These are phyloP conservation scores for Pandemis corylana DNA, from an alignment of 2,888 invertebrate species.

Conservation along the genomic window DNA sequence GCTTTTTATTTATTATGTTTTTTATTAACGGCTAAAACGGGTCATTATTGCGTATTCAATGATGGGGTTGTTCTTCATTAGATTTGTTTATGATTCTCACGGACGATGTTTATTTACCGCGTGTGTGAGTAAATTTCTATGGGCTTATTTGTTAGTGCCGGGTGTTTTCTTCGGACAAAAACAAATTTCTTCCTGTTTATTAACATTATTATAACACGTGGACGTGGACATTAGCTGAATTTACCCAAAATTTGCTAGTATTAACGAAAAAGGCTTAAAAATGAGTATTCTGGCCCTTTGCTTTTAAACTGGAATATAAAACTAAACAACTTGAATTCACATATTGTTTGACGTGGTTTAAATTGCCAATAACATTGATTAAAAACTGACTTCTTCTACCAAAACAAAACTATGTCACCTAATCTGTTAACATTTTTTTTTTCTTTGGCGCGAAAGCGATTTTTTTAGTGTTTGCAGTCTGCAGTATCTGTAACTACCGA, in stretches of 20 bases:
- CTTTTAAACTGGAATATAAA: too few relatives aligned
- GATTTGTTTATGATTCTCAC: conserved; percentile 81
- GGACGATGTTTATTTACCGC: conserved; percentile 54
- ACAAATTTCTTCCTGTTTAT: neutral
- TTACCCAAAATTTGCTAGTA: neutral
- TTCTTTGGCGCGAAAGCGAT: too few relatives aligned
- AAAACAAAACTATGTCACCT: too few relatives aligned
- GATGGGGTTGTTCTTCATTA: conserved; percentile 76
- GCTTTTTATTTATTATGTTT: conserved; percentile 75
- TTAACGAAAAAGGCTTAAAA: too few relatives aligned
- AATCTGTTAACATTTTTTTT: too few relatives aligned
- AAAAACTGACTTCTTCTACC: too few relatives aligned
- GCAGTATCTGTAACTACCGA: too few relatives aligned
- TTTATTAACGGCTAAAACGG: conserved; percentile 77
- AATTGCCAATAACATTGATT: too few relatives aligned
- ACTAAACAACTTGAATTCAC: too few relatives aligned
- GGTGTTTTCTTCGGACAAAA: neutral
- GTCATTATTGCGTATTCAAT: conserved; percentile 77
- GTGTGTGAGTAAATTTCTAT: conserved; percentile 28
- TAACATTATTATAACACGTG: neutral
- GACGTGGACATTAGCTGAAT: neutral
- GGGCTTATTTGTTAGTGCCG: neutral
- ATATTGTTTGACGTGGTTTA: too few relatives aligned
- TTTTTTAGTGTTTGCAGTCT: too few relatives aligned
- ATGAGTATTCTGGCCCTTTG: too few relatives aligned